These are phyloP conservation scores for Kryptopterus vitreolus DNA, from an alignment of 2,797 vertebrate species.

Conservation along the genomic window DNA sequence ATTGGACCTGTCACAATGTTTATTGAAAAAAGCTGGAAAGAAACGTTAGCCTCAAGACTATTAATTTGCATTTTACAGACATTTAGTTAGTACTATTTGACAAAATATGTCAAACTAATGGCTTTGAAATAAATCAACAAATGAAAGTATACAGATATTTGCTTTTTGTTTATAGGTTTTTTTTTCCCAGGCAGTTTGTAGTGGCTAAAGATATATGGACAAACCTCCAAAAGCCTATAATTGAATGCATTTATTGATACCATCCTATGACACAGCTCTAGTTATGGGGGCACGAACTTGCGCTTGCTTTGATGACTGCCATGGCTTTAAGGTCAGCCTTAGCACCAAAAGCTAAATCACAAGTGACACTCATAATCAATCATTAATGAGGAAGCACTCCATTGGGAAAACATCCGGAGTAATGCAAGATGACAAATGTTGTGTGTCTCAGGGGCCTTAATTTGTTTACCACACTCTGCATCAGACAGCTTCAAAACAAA, in stretches of 20 bases:
- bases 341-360: constrained; percentile 53
- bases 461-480: constrained; percentile 58
- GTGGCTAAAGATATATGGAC: not conserved
- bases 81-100: too few relatives aligned
- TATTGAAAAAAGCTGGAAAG: not conserved
- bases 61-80: too few relatives aligned
- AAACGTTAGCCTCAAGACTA: too few relatives aligned
- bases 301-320: constrained; percentile 29
- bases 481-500: constrained; percentile 43
- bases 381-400: constrained; percentile 65
- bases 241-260: constrained; percentile 14
- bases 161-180: too few relatives aligned
- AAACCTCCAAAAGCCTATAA: too few relatives aligned
- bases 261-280: not conserved
- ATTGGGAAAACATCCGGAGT: constrained; percentile 54
- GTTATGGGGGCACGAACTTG: constrained; percentile 25
- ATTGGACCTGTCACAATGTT: not conserved
- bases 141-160: too few relatives aligned
- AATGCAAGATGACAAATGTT: constrained; percentile 69
- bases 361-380: constrained; percentile 62
- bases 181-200: too few relatives aligned
- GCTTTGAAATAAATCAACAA: too few relatives aligned
- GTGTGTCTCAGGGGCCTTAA: constrained; percentile 62
- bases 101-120: too few relatives aligned
- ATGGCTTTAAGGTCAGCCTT: constrained; percentile 40